Evolutionary conservation across 2,797 vertebrate species (phyloP).

Genomic region (Myiothlypis chrysogaster): DNA sequence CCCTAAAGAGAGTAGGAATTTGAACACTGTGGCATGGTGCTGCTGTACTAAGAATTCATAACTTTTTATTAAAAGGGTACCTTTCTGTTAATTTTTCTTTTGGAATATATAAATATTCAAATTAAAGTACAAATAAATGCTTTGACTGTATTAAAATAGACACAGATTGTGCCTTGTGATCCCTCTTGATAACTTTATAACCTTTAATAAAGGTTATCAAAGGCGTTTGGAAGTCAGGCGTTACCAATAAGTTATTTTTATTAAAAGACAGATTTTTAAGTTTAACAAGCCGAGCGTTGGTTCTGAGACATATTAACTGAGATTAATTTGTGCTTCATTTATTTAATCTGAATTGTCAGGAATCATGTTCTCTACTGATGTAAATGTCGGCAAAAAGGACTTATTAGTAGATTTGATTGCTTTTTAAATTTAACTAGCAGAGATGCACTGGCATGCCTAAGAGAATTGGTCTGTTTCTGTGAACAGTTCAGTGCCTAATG

Average conservation of each 20-base stretch:
- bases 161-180: slow-evolving; percentile 35
- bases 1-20: slow-evolving; percentile 9
- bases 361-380: slow-evolving; percentile 67
- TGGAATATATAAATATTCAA: slow-evolving; percentile 67
- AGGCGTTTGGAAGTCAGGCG: background rate
- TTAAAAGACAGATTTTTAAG: background rate
- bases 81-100: slow-evolving; percentile 41
- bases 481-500: slow-evolving; percentile 73
- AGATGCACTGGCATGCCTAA: slow-evolving; percentile 69
- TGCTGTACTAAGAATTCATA: background rate
- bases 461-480: slow-evolving; percentile 72
- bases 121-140: slow-evolving; percentile 33
- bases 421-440: slow-evolving; percentile 79
- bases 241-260: background rate
- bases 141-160: slow-evolving; percentile 40
- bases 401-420: slow-evolving; percentile 78
- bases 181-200: slow-evolving; percentile 64
- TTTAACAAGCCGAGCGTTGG: slow-evolving; percentile 31
- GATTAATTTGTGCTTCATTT: slow-evolving; percentile 74
- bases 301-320: slow-evolving; percentile 45
- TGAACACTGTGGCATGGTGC: background rate
- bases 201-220: background rate
- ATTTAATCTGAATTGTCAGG: slow-evolving; percentile 77
- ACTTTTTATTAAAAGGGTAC: slow-evolving; percentile 27
- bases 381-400: slow-evolving; percentile 75